These are phyloP conservation scores for Crocallis elinguaria DNA, from an alignment of 2,888 invertebrate genomes.

Conservation along the genomic window DNA sequence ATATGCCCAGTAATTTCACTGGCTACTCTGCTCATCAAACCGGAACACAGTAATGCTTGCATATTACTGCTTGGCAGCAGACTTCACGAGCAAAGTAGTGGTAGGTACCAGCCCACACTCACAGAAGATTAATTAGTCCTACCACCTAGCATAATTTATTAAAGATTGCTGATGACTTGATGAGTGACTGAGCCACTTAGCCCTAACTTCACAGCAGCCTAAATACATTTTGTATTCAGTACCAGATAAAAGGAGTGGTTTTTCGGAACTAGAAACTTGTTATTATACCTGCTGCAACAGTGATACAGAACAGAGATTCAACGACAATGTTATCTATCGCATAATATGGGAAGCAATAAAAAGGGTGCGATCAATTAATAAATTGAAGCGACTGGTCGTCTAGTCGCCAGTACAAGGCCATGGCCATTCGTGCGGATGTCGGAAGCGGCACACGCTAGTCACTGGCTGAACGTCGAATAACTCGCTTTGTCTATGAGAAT, in stretches of 20 bases:
- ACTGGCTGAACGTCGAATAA: constrained; percentile 46
- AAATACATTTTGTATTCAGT: too few species aligned
- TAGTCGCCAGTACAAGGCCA: constrained; percentile 56
- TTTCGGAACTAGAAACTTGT: not conserved
- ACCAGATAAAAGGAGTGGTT: not conserved
- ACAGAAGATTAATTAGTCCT: too few species aligned
- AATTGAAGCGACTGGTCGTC: constrained; percentile 48
- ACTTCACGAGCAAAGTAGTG: too few species aligned
- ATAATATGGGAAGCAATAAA: constrained; percentile 40
- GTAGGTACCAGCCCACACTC: too few species aligned
- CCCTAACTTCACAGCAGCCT: too few species aligned
- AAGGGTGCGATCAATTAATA: constrained; percentile 48
- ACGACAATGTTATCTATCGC: not conserved
- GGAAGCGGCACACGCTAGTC: constrained; percentile 61
- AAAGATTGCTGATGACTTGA: too few species aligned
- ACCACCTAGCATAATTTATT: too few species aligned
- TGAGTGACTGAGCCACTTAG: too few species aligned
- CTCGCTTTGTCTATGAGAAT: constrained; percentile 36
- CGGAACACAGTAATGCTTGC: too few species aligned
- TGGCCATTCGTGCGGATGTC: constrained; percentile 57
- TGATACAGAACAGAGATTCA: not conserved
- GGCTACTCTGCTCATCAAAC: too few species aligned
- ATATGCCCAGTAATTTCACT: too few species aligned
- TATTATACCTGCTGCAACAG: not conserved
- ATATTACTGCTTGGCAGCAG: too few species aligned